Evolutionary conservation across 2,113 vertebrate species (phyloP).

Genomic region (Charadrius vociferus): DNA sequence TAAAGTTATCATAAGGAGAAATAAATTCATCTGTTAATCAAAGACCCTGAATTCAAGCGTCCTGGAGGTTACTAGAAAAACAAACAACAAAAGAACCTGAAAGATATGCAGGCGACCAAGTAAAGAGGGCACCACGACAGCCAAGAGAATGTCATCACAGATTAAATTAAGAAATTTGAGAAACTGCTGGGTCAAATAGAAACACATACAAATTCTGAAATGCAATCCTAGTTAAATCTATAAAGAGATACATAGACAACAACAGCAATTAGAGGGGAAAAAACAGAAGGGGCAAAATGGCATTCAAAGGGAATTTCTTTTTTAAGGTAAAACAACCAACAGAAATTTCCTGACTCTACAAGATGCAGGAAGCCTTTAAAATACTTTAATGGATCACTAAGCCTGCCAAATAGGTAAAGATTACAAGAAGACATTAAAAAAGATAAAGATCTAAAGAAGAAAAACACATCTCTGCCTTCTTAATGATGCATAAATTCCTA

Average conservation of each 20-base stretch:
- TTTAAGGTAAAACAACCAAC: not conserved
- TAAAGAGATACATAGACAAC: not conserved
- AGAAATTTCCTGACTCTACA: not conserved
- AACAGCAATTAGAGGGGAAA: not conserved
- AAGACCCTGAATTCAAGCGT: too few relatives aligned
- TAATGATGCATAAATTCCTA: not conserved
- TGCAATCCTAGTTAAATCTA: not conserved
- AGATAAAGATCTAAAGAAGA: not conserved
- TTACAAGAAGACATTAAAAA: not conserved
- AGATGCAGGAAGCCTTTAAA: not conserved
- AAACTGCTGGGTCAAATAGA: not conserved
- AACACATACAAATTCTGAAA: not conserved
- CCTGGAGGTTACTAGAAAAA: not conserved
- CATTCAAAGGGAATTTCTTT: not conserved
- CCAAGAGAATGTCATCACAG: not conserved
- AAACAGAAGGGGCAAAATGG: not conserved
- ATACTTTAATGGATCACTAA: not conserved
- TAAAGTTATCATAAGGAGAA: too few relatives aligned
- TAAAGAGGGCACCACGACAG: not conserved
- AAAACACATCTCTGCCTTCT: not conserved
- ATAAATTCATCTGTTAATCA: too few relatives aligned
- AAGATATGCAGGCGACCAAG: not conserved
- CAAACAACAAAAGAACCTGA: not conserved
- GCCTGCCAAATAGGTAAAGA: not conserved
- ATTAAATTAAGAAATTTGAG: not conserved